A percentile compares a stretch with the other conserved stretches of the same genome.
phyloP scores from a whole-genome alignment of 2,888 invertebrate genomes.

The Encarsia formosa region DNA sequence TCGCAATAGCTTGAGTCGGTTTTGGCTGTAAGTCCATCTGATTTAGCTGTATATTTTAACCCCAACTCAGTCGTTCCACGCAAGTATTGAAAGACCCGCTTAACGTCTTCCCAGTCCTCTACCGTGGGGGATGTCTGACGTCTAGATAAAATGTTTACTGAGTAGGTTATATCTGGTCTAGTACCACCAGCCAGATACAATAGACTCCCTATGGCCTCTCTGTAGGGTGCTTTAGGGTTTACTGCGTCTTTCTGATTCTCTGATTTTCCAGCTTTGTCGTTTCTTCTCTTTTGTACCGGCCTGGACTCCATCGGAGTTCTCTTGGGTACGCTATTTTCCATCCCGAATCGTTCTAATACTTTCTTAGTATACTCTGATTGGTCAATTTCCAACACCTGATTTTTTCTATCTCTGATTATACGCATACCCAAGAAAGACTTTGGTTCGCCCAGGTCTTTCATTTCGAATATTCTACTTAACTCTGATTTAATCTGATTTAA shows the following conservation, averaged over 20 bases:
- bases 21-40: conserved; percentile 27
- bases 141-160: conserved; percentile 18
- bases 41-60: conserved; percentile 11
- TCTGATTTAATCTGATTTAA: conserved; percentile 8
- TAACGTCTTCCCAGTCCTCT: conserved; percentile 24
- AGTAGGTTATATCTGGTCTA: conserved; percentile 15
- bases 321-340: conserved; percentile 15
- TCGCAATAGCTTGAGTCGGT: conserved; percentile 32
- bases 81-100: conserved; percentile 22
- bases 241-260: no score
- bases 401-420: conserved; percentile 26
- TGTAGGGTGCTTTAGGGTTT: no score
- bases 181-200: conserved; percentile 1
- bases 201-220: no score
- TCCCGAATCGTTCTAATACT: conserved; percentile 20
- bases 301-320: conserved; percentile 23
- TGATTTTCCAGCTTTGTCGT: not conserved
- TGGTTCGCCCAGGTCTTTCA: no score
- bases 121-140: conserved; percentile 21
- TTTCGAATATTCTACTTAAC: conserved; percentile 27
- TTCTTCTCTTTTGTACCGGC: conserved; percentile 15
- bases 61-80: conserved; percentile 18
- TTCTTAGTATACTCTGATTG: conserved; percentile 26
- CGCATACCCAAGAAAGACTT: conserved; percentile 28
- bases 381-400: conserved; percentile 17